Evolutionary conservation across 2,888 invertebrate genomes (phyloP).

Genomic region (Drosophila paucipuncta): DNA sequence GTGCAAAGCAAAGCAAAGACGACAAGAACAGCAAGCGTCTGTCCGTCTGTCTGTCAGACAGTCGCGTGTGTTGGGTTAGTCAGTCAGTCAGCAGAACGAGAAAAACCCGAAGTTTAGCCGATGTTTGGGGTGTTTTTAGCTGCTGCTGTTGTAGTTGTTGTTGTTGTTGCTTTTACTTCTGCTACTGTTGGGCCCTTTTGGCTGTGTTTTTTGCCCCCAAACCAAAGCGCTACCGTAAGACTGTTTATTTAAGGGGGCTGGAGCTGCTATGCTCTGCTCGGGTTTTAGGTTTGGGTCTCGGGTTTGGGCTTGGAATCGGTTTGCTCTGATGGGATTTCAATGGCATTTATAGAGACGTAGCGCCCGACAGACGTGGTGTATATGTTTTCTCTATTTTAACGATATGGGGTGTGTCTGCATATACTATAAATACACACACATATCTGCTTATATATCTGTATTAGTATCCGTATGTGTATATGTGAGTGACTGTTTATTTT

Average conservation of each 20-base stretch:
- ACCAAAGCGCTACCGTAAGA: constrained; percentile 40
- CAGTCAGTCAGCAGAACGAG: constrained; percentile 18
- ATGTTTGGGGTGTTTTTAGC: constrained; percentile 68
- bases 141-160: not conserved
- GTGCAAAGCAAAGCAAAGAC: constrained; percentile 64
- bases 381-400: constrained; percentile 47
- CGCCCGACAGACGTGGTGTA: constrained; percentile 45
- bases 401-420: constrained; percentile 41
- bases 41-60: constrained; percentile 13
- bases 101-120: constrained; percentile 60
- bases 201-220: constrained; percentile 32
- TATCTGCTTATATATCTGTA: constrained; percentile 25
- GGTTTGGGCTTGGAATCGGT: constrained; percentile 25
- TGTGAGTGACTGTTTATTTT: constrained; percentile 27
- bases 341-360: constrained; percentile 53
- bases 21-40: constrained; percentile 37
- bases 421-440: constrained; percentile 1
- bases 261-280: not conserved
- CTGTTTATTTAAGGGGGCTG: constrained; percentile 24
- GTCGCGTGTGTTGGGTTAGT: constrained; percentile 10
- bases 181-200: constrained; percentile 39
- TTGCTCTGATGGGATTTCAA: constrained; percentile 57
- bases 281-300: constrained; percentile 7
- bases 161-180: constrained; percentile 3
- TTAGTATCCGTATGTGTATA: constrained; percentile 17